These are phyloP conservation scores for Neogobius melanostomus DNA, from an alignment of 2,113 vertebrate species.

Conservation along the genomic window DNA sequence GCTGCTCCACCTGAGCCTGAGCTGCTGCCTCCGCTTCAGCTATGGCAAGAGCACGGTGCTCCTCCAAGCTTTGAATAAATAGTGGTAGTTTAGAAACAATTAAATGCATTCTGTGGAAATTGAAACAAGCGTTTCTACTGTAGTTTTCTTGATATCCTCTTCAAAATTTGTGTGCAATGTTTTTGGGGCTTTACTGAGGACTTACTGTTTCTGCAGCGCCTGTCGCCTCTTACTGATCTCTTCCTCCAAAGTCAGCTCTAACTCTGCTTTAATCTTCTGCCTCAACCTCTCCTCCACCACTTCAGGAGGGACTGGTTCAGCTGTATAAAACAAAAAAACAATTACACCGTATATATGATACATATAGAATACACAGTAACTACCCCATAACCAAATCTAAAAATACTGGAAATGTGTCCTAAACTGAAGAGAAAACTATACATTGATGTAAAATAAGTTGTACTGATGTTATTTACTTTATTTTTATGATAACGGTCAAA, in stretches of 20 bases:
- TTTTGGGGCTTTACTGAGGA: neutral
- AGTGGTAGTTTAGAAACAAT: conserved; percentile 8
- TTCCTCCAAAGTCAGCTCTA: conserved; percentile 62
- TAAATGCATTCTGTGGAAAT: no score
- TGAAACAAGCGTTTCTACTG: no score
- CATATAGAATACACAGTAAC: no score
- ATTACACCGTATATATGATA: neutral
- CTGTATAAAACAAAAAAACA: conserved; percentile 2
- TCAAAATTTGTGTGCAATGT: no score
- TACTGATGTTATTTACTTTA: no score
- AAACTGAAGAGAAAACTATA: no score
- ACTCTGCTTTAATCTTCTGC: conserved; percentile 61
- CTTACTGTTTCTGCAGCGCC: conserved; percentile 69
- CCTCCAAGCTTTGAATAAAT: conserved; percentile 52
- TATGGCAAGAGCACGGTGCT: conserved; percentile 42
- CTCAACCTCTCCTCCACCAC: conserved; percentile 62
- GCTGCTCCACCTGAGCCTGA: conserved; percentile 54
- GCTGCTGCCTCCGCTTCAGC: conserved; percentile 50
- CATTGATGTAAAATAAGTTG: no score
- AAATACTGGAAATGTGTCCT: no score
- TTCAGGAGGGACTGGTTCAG: conserved; percentile 21
- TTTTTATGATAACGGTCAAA: no score
- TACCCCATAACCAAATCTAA: no score
- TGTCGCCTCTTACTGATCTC: conserved; percentile 60
- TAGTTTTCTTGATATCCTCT: no score